Conservation (phyloP, 2,113 vertebrate species). For the Shinisaurus crocodilurus region DNA sequence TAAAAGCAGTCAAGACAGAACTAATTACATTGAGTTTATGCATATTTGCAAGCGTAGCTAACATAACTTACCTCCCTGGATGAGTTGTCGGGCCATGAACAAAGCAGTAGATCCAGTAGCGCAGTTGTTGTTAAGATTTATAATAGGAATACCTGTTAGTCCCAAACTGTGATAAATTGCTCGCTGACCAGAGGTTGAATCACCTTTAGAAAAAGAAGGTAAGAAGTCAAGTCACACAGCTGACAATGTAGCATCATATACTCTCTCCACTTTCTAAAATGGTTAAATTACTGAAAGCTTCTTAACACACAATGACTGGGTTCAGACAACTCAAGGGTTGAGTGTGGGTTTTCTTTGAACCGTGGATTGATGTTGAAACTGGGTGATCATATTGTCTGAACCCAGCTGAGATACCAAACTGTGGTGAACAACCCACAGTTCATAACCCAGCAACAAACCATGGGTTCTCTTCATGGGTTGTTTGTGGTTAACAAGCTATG, state of each 20-base stretch:
- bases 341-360: too few relatives aligned
- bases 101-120: conserved; percentile 95
- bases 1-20: not conserved
- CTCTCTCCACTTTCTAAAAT: not conserved
- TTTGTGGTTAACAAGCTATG: not conserved
- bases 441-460: too few relatives aligned
- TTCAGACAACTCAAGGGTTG: too few relatives aligned
- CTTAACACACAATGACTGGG: not conserved
- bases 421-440: too few relatives aligned
- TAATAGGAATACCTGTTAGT: conserved; percentile 93
- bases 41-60: not conserved
- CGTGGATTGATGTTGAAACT: too few relatives aligned
- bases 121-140: conserved; percentile 98
- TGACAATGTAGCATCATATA: not conserved
- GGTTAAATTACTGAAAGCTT: not conserved
- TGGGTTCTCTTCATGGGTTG: too few relatives aligned
- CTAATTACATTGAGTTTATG: not conserved
- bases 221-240: not conserved
- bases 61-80: conserved; percentile 87
- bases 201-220: conserved; percentile 76
- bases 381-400: too few relatives aligned
- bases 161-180: conserved; percentile 95
- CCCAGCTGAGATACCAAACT: too few relatives aligned
- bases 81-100: conserved; percentile 88
- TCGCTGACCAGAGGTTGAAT: conserved; percentile 92